These are phyloP conservation scores for Columba livia DNA, from an alignment of 2,113 vertebrate species.

Conservation along the genomic window DNA sequence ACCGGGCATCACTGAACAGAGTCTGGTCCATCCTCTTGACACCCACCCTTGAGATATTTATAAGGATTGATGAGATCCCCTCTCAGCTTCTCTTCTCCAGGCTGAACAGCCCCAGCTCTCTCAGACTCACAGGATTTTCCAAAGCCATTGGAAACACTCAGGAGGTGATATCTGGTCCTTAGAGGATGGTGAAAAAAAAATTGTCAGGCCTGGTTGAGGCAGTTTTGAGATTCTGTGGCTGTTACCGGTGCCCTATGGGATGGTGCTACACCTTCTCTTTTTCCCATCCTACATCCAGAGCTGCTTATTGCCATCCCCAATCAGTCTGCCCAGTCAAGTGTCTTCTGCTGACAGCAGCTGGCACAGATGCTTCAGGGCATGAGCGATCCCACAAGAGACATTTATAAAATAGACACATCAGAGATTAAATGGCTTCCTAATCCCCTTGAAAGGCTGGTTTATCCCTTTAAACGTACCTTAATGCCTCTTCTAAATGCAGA, in stretches of 20 bases:
- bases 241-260: background rate
- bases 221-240: background rate
- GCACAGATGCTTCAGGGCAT: background rate
- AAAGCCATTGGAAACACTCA: background rate
- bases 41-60: too few relatives aligned
- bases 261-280: background rate
- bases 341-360: background rate
- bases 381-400: fast-evolving
- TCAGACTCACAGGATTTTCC: background rate
- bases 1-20: too few relatives aligned
- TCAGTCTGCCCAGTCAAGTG: background rate
- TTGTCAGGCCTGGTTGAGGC: background rate
- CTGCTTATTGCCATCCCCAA: background rate
- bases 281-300: background rate
- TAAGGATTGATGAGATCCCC: too few relatives aligned
- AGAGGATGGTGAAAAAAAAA: background rate
- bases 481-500: background rate
- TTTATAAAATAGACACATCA: constrained; percentile 15
- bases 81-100: too few relatives aligned
- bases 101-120: too few relatives aligned
- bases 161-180: background rate
- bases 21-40: too few relatives aligned
- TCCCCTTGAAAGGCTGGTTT: background rate
- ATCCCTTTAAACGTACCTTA: background rate
- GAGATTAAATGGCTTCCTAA: background rate